These are phyloP conservation scores for Pseudomyrmex concolor DNA, from an alignment of 1,140 invertebrate genomes.

Conservation along the genomic window DNA sequence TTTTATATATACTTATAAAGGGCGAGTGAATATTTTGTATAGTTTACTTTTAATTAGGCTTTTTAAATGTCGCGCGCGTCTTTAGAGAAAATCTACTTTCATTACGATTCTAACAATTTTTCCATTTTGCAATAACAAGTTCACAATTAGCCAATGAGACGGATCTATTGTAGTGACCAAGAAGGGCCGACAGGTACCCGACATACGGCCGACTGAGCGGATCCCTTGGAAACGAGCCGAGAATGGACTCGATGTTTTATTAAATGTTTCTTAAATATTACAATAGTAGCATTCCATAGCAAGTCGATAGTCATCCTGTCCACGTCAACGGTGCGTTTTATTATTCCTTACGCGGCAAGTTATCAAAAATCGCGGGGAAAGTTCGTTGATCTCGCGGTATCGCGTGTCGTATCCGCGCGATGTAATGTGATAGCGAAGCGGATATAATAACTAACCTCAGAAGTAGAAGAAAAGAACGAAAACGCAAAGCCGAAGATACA, in stretches of 20 bases:
- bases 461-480: slow-evolving; percentile 12
- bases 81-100: too few species aligned
- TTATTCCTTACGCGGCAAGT: slow-evolving; percentile 19
- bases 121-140: not conserved
- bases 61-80: too few species aligned
- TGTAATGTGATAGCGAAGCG: slow-evolving; percentile 56
- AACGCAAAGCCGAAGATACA: slow-evolving; percentile 13
- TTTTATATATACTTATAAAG: not conserved
- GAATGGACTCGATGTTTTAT: slow-evolving; percentile 18
- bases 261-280: slow-evolving; percentile 32
- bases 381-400: slow-evolving; percentile 37
- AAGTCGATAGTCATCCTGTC: slow-evolving; percentile 78
- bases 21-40: too few species aligned
- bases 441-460: slow-evolving; percentile 22
- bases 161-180: not conserved
- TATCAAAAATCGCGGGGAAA: slow-evolving; percentile 34
- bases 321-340: slow-evolving; percentile 67
- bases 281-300: slow-evolving; percentile 82
- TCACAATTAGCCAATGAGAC: not conserved
- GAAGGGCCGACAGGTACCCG: too few species aligned
- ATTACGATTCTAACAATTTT: slow-evolving; percentile 10
- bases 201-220: not conserved
- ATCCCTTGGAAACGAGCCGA: slow-evolving; percentile 3
- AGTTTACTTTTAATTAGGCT: too few species aligned
- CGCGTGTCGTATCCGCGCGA: slow-evolving; percentile 44